Conservation (phyloP, 1,140 invertebrate species). For the Chrysopa pallens region DNA sequence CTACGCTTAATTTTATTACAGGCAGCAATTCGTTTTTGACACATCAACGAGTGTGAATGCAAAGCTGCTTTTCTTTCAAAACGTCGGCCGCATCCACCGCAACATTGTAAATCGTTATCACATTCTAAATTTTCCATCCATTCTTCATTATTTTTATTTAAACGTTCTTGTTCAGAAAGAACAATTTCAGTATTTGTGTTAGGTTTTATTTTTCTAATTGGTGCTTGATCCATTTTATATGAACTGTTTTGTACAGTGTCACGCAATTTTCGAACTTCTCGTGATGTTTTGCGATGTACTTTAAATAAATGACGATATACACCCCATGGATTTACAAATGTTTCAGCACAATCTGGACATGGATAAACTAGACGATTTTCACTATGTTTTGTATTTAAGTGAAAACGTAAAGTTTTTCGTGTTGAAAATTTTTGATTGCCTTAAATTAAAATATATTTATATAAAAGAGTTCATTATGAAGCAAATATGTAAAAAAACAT, state of each 20-base stretch:
- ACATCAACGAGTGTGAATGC: slow-evolving; percentile 37
- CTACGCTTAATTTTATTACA: slow-evolving; percentile 13
- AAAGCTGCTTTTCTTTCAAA: slow-evolving; percentile 48
- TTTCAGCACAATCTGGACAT: slow-evolving; percentile 47
- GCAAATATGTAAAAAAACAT: not conserved
- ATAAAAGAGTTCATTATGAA: slow-evolving; percentile 10
- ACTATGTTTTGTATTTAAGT: slow-evolving; percentile 48
- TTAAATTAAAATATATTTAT: slow-evolving; percentile 15
- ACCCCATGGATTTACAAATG: slow-evolving; percentile 47
- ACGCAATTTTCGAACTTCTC: slow-evolving; percentile 36
- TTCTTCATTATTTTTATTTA: slow-evolving; percentile 29
- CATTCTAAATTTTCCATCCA: slow-evolving; percentile 39
- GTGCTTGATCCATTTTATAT: slow-evolving; percentile 29
- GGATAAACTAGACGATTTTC: slow-evolving; percentile 41
- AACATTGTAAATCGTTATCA: slow-evolving; percentile 33
- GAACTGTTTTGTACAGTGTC: slow-evolving; percentile 36
- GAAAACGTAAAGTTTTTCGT: slow-evolving; percentile 44
- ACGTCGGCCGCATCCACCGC: slow-evolving; percentile 43
- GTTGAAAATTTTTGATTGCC: slow-evolving; percentile 47
- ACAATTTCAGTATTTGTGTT: slow-evolving; percentile 12
- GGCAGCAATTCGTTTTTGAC: slow-evolving; percentile 19
- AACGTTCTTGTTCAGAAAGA: slow-evolving; percentile 24
- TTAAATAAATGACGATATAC: slow-evolving; percentile 54
- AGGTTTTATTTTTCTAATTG: slow-evolving; percentile 21
- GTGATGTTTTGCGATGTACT: slow-evolving; percentile 41